Evolutionary conservation across 2,113 vertebrate genomes (phyloP).

Genomic region (Anthoscopus minutus): DNA sequence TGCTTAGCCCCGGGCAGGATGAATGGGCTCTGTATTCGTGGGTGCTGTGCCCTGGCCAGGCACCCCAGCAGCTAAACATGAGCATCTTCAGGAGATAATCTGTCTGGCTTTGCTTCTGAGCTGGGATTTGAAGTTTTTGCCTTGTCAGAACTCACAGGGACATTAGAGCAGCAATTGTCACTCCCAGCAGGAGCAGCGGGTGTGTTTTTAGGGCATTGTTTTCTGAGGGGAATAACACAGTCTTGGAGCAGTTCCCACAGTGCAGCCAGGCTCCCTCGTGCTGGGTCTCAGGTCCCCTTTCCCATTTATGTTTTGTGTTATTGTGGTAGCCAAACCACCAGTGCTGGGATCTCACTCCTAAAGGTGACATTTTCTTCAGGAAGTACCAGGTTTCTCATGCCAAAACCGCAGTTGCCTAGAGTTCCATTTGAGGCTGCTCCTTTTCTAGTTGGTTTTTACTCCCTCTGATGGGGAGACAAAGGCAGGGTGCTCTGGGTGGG

Average conservation of each 20-base stretch:
- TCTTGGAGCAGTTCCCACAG: not conserved
- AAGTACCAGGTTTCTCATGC: not conserved
- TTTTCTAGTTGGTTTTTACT: not conserved
- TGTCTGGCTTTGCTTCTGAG: not conserved
- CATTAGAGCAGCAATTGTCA: not conserved
- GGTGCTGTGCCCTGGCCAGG: not conserved
- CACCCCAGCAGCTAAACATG: not conserved
- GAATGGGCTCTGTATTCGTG: not conserved
- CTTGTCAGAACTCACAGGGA: accelerated
- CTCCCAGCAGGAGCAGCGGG: not conserved
- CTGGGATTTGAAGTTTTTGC: not conserved
- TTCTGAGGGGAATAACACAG: not conserved
- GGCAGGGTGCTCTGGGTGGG: not conserved
- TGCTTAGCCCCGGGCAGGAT: not conserved
- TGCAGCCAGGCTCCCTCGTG: accelerated
- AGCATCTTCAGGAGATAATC: not conserved
- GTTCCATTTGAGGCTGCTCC: not conserved
- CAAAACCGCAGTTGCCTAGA: not conserved
- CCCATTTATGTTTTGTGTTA: accelerated
- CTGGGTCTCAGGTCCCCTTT: not conserved
- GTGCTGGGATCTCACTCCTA: not conserved
- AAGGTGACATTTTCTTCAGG: not conserved
- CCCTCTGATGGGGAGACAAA: not conserved
- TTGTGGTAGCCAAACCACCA: not conserved
- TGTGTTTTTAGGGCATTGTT: not conserved